Evolutionary conservation across 2,113 vertebrate species (phyloP), one percentile per base, ranked within the genome.

Genomic region (Smithornis capensis): DNA sequence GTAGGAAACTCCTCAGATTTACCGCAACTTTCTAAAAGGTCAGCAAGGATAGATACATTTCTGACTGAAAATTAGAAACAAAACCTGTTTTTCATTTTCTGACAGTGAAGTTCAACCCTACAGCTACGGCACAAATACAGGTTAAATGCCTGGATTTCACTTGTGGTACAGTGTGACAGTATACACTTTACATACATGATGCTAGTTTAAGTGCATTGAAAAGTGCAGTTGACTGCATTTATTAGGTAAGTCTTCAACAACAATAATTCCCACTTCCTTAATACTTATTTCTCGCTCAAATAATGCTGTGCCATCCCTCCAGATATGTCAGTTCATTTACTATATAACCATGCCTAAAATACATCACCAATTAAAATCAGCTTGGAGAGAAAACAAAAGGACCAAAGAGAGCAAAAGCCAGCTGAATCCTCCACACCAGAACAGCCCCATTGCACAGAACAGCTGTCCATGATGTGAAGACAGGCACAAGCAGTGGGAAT

Each of bases 11-110:
- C 9, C 17, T 47, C 44, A 62, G 9, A 84, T 64, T 57, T 29
- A 81, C 56, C 75, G 23, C 25, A 95, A 53, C 33, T 52, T 76
- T 83, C 73, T 19, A 55, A 87, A 81, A 88, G 27, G 18, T n/a
- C 42, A 69, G 35, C 9, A 78, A 6, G 53, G 15, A 37, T 68
- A 85, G 83, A 63, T 53, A 82, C 3, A 15, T 65, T 85, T 87
- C 55, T 67, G 71, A 33, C 19, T 38, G 38, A 62, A 77, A 89
- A 69, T 37, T 13, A 60, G 14, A 77, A 65, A 47, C 77, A 91
- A 93, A 86, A 81, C 8, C 4, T 55, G 23, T 1, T 76, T 94
- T 93, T 83, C 27, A 24, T 44, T 85, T 92, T 78, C 42, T 71
- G 49, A 77, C 79, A 91, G 64, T 13, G 45, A 64, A 52, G 10